Evolutionary conservation across 1,140 invertebrate species (phyloP).

Genomic region (Macrosteles quadrilineatus): DNA sequence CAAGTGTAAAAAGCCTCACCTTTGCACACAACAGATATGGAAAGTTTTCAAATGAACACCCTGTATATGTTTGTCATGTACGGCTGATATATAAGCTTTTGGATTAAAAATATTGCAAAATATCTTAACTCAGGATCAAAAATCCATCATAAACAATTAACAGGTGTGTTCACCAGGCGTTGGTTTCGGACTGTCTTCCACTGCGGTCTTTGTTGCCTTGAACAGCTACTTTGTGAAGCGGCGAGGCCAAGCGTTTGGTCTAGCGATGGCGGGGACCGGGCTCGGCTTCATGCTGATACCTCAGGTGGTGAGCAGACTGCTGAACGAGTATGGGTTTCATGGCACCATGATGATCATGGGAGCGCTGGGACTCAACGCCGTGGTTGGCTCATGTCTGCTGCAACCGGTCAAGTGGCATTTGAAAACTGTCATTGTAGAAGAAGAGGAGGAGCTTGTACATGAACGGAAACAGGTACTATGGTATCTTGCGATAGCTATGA

Average conservation of each 20-base stretch:
- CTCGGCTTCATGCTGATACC: constrained; percentile 75
- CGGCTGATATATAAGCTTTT: too few relatives aligned
- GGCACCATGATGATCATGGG: constrained; percentile 63
- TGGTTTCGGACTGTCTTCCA: constrained; percentile 64
- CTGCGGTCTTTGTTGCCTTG: constrained; percentile 56
- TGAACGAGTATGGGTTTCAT: constrained; percentile 60
- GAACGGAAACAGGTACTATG: background rate
- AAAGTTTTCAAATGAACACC: too few relatives aligned
- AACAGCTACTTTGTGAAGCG: constrained; percentile 67
- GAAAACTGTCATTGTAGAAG: constrained; percentile 18
- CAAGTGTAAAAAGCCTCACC: too few relatives aligned
- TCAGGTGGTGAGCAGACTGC: constrained; percentile 52
- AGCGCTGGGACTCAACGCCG: constrained; percentile 60
- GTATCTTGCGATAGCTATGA: background rate
- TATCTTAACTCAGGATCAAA: too few relatives aligned
- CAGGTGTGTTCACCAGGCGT: constrained; percentile 53
- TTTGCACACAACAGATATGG: too few relatives aligned
- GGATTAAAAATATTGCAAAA: too few relatives aligned
- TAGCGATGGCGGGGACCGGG: constrained; percentile 73
- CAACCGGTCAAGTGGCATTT: constrained; percentile 69
- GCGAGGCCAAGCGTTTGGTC: constrained; percentile 71
- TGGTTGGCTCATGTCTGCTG: constrained; percentile 63
- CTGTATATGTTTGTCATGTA: too few relatives aligned
- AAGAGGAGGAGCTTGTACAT: background rate
- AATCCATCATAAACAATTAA: too few relatives aligned